A percentile compares a stretch with the other conserved stretches of the same genome.
phyloP scores from a whole-genome alignment of 2,888 invertebrate genomes.

The Drosophila neonasuta region DNA sequence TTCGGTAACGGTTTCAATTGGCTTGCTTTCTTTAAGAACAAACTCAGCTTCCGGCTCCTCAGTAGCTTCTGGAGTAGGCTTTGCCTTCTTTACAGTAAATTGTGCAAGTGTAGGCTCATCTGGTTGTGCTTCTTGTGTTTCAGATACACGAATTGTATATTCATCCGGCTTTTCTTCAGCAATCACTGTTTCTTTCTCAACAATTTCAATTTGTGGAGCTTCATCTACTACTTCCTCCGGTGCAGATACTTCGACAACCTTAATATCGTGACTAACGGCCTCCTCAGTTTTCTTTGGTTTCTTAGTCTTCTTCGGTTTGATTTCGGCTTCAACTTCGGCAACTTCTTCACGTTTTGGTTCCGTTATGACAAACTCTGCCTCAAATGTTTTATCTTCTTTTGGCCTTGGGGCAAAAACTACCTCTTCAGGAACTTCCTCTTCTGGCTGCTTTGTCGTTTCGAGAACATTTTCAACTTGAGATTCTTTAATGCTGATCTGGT shows the following conservation, averaged over 20 bases:
- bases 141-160: conserved; percentile 47
- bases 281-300: conserved; percentile 70
- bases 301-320: conserved; percentile 74
- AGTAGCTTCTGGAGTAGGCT: conserved; percentile 48
- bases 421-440: conserved; percentile 55
- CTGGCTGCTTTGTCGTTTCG: conserved; percentile 50
- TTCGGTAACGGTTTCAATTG: conserved; percentile 71
- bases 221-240: conserved; percentile 46
- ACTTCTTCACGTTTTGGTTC: conserved; percentile 71
- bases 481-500: conserved; percentile 73
- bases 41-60: conserved; percentile 67
- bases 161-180: conserved; percentile 54
- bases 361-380: conserved; percentile 69
- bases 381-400: conserved; percentile 69
- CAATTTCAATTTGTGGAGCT: conserved; percentile 34
- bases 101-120: conserved; percentile 60
- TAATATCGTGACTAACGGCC: conserved; percentile 66
- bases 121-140: conserved; percentile 47
- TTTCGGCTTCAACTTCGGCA: conserved; percentile 63
- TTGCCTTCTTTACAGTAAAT: conserved; percentile 64
- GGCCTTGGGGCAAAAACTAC: conserved; percentile 34
- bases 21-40: conserved; percentile 61
- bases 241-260: conserved; percentile 65
- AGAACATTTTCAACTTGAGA: conserved; percentile 53
- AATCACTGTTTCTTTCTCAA: conserved; percentile 33